These are phyloP conservation scores for Enteromius thamalakanensis DNA, from an alignment of 2,797 vertebrate species.

Conservation along the genomic window DNA sequence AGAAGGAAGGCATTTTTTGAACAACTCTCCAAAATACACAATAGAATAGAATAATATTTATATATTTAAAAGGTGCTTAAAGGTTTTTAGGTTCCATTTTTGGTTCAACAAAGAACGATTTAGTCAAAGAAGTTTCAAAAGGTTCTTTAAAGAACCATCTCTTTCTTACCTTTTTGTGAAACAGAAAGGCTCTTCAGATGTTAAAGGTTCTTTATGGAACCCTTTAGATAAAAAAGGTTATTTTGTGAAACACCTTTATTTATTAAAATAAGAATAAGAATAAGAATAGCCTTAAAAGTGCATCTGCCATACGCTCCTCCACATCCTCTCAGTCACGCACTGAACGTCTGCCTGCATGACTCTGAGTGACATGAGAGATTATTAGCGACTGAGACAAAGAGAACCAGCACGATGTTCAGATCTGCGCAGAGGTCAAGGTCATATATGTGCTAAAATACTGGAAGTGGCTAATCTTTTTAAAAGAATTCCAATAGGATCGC, in stretches of 20 bases:
- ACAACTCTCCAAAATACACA: neutral
- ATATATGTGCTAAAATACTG: conserved; percentile 56
- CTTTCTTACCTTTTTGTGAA: no score
- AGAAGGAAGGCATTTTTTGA: neutral
- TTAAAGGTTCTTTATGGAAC: no score
- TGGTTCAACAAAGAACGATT: neutral
- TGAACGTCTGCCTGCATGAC: conserved; percentile 19
- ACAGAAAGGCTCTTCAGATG: no score
- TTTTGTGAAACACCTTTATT: neutral
- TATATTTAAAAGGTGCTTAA: neutral
- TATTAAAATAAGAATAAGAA: neutral
- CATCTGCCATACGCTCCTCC: neutral
- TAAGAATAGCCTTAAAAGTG: neutral
- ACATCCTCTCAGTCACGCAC: neutral
- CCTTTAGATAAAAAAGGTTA: no score
- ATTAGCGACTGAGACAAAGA: conserved; percentile 11
- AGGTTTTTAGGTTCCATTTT: neutral
- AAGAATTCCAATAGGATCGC: conserved; percentile 76
- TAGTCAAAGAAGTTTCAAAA: no score
- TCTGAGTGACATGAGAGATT: conserved; percentile 26
- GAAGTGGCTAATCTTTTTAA: conserved; percentile 72
- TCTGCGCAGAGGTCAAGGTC: conserved; percentile 27
- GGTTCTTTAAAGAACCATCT: neutral
- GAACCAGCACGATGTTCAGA: conserved; percentile 17
- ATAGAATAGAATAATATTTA: neutral